phyloP scores from a whole-genome alignment of 2,888 invertebrate genomes.

The Drosophila testacea region DNA sequence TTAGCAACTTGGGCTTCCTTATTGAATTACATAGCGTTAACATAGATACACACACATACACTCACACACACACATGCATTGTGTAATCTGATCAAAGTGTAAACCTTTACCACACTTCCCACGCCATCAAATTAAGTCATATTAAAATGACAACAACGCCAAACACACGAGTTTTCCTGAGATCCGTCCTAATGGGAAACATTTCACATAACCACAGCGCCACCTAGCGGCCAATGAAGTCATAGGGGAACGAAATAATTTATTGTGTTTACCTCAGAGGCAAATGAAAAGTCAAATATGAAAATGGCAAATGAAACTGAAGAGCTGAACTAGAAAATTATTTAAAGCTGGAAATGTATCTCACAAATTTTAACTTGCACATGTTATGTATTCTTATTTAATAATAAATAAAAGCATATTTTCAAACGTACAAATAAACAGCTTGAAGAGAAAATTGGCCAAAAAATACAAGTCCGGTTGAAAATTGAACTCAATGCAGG shows the following conservation, averaged over 20 bases:
- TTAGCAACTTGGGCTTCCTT: conserved; percentile 51
- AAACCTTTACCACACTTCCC: conserved; percentile 24
- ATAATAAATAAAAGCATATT: no score
- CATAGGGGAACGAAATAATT: conserved; percentile 10
- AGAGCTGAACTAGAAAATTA: conserved; percentile 16
- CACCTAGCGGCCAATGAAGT: conserved; percentile 7
- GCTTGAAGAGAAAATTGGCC: no score
- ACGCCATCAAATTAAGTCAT: conserved; percentile 29
- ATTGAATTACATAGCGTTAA: conserved; percentile 58
- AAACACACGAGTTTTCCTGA: neutral
- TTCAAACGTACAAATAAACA: no score
- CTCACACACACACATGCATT: neutral
- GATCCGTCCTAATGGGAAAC: conserved; percentile 1
- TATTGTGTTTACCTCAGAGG: conserved; percentile 9
- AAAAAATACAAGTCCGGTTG: no score
- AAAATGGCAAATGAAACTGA: neutral
- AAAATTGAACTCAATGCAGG: no score
- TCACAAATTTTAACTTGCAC: neutral
- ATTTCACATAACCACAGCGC: conserved; percentile 1
- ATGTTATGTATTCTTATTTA: no score
- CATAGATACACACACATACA: conserved; percentile 12
- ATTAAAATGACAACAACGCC: conserved; percentile 20
- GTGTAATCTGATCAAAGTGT: conserved; percentile 28
- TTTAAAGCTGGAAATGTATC: conserved; percentile 3
- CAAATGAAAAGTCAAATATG: conserved; percentile 25